These are phyloP conservation scores for Psittacara wagleri DNA, from an alignment of 2,113 vertebrate genomes.

Conservation along the genomic window DNA sequence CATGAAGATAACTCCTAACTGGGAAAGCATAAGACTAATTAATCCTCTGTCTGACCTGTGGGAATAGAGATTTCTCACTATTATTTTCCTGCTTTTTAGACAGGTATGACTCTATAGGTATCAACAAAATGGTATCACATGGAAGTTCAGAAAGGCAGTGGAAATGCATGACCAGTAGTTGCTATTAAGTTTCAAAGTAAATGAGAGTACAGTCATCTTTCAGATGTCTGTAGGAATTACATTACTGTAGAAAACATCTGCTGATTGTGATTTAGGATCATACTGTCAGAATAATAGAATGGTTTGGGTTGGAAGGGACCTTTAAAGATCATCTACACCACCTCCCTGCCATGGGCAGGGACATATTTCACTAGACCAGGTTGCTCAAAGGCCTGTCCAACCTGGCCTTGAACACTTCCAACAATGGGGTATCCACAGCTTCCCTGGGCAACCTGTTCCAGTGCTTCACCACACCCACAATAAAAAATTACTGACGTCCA, in stretches of 20 bases:
- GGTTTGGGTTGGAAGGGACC: background rate
- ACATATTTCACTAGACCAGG: background rate
- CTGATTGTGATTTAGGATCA: background rate
- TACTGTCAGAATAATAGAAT: background rate
- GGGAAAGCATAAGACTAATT: background rate
- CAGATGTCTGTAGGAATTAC: background rate
- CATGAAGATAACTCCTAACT: background rate
- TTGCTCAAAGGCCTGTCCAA: background rate
- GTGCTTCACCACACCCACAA: rapidly evolving
- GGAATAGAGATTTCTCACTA: background rate
- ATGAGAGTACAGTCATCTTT: background rate
- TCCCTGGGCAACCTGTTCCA: background rate
- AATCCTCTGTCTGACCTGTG: background rate
- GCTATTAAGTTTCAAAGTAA: background rate
- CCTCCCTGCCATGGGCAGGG: rapidly evolving
- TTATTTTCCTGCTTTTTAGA: background rate
- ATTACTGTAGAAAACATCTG: background rate
- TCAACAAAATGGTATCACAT: background rate
- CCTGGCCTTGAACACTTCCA: background rate
- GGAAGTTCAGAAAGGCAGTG: background rate
- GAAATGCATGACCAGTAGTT: background rate
- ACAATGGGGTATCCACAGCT: background rate
- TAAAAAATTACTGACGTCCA: background rate
- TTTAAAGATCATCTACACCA: background rate
- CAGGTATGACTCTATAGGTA: rapidly evolving